Conservation (phyloP, 2,113 vertebrate genomes). For the Bubo scandiacus region DNA sequence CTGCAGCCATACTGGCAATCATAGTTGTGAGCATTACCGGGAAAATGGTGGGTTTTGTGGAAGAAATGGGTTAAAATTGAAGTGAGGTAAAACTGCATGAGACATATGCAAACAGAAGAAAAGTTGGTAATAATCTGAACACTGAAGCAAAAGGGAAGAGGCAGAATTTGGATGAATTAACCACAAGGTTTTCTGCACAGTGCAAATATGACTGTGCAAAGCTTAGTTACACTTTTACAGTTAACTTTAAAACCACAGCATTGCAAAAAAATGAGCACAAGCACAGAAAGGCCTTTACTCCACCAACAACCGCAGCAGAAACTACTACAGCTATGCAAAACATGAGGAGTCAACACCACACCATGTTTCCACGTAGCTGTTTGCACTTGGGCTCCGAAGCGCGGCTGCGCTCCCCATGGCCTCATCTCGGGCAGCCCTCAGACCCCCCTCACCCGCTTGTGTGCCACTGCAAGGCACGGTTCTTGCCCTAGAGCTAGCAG, state of each 20-base stretch:
- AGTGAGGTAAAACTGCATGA: neutral
- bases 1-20: rapidly evolving
- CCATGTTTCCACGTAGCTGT: neutral
- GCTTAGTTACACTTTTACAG: neutral
- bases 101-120: rapidly evolving
- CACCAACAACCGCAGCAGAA: neutral
- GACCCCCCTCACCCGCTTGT: no score
- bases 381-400: rapidly evolving
- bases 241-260: neutral
- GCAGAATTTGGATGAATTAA: neutral
- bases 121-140: neutral
- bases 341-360: rapidly evolving
- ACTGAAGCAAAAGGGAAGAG: neutral
- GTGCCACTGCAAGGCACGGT: no score
- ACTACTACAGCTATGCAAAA: rapidly evolving
- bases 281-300: neutral
- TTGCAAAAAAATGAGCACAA: rapidly evolving
- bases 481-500: no score
- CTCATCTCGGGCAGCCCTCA: neutral
- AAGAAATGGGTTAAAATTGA: rapidly evolving
- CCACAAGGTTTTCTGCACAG: neutral
- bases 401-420: rapidly evolving
- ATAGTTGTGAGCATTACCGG: rapidly evolving
- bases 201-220: neutral
- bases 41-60: neutral